A percentile compares a stretch with the other conserved stretches of the same genome.
Conservation (phyloP, 2,797 vertebrate genomes). For the Potorous gilbertii region DNA sequence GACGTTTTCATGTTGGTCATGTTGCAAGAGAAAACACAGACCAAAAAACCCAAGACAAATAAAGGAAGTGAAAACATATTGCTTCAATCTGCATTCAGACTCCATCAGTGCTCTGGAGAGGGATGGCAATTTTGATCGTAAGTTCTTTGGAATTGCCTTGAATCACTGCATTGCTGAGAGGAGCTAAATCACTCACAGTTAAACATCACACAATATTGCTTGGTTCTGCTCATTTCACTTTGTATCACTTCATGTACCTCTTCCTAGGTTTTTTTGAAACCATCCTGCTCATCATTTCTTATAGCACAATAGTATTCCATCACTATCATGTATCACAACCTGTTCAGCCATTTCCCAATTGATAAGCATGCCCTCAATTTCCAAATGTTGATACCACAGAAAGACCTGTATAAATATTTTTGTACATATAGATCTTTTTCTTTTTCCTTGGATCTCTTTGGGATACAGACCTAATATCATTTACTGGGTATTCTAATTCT, state of each 20-base stretch:
- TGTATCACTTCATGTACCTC: background rate
- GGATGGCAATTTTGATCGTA: background rate
- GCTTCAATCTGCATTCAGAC: no score
- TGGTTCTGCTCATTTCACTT: background rate
- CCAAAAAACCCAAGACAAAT: no score
- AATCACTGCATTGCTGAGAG: background rate
- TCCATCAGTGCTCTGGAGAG: no score
- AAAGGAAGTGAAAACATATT: no score
- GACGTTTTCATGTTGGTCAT: background rate
- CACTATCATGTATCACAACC: background rate
- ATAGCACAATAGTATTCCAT: background rate
- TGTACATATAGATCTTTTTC: background rate
- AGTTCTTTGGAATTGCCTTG: background rate
- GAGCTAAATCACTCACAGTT: background rate
- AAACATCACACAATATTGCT: background rate
- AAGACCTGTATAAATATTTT: background rate
- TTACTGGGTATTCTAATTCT: background rate
- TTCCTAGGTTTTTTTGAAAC: background rate
- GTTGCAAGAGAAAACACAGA: no score
- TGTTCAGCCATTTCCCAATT: background rate
- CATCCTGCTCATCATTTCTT: background rate
- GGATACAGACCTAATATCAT: background rate
- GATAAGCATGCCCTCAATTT: background rate
- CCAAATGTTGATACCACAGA: background rate
- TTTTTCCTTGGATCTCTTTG: background rate